Conservation (phyloP, 2,113 vertebrate species). For the Macaca mulatta region DNA sequence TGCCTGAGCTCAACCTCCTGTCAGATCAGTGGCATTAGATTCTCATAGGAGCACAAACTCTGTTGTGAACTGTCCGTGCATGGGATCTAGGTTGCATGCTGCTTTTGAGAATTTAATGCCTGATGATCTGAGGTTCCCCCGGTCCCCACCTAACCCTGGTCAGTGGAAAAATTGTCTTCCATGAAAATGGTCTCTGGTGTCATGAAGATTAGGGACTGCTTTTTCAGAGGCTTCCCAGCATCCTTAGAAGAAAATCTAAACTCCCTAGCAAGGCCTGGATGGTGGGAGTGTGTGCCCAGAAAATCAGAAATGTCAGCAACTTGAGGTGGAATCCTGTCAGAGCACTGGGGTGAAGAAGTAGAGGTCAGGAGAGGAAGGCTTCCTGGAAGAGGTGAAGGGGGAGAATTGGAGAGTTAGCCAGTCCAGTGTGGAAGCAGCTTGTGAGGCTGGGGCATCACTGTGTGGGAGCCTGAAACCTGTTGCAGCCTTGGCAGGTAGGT, state of each 20-base stretch:
- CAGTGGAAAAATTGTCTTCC: no score
- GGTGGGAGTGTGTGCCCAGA: background rate
- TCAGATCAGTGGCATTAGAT: no score
- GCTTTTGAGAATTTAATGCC: no score
- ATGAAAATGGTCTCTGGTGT: no score
- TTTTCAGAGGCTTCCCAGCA: background rate
- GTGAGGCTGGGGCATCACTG: background rate
- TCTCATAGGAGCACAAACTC: no score
- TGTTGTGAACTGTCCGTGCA: no score
- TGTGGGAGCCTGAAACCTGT: background rate
- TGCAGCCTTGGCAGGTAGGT: background rate
- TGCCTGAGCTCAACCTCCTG: no score
- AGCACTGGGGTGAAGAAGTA: background rate
- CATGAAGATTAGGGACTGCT: no score
- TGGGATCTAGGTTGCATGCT: no score
- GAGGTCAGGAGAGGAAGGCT: background rate
- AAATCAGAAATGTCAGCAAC: background rate
- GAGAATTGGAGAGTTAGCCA: background rate
- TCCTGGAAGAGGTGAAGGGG: background rate
- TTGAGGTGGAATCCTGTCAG: background rate
- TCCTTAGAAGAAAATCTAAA: background rate
- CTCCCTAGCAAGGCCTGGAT: background rate
- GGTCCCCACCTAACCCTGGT: no score
- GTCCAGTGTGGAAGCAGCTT: background rate
- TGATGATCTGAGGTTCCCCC: no score